Base-by-base conservation (phyloP, 2,888 invertebrate genomes). In the Parnassius apollo region DNA sequence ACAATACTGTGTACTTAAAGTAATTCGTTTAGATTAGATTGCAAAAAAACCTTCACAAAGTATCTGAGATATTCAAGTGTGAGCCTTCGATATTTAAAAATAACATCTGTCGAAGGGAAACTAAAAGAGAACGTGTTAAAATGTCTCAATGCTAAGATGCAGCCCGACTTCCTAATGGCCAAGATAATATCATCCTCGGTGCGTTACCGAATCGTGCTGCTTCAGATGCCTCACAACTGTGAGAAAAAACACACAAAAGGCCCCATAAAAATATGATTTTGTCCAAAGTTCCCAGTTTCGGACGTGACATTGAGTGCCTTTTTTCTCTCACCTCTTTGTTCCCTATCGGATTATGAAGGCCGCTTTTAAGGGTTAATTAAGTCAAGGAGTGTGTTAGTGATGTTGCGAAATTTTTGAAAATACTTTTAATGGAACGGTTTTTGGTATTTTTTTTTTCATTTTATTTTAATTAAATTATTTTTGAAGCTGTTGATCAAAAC, bases 181-280 rank as follows among this genome's bases (percentile, higher is more conserved):
- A 73, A 73, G 91, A 91, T 91, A 89, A 83, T 77, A 91, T 91
- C 91, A 81, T 74, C 69, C 78, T 78, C 82, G 82, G 86, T 88
- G 86, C 88, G 85, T 87, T 88, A 87, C 87, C 74, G 82, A 83
- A 81, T 88, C 89, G 87, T 89, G 90, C 90, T 86, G 79, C 86
- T 82, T 84, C 85, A 86, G 88, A 86, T 85, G 83, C 81, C 75
- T 82, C 77, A 78, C 81, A 84, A 82, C 88, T 90, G 88, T 90
- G 89, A 91, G 90, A 91, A 89, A 88, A 88, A 89, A 88, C 81
- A 83, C 79, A 87, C 86, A 89, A 91, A 88, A 85, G 86, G 69
- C 75, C 69, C 74, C 77, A 85, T 85, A 86, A 88, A 86, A 86
- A 86, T 83, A 81, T 85, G 86, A 86, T 82, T 88, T 86, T 87